Percentiles rank a stretch among this genome's conserved stretches.
phyloP scores from a whole-genome alignment of 1,140 invertebrate genomes.

The Sinella curviseta region DNA sequence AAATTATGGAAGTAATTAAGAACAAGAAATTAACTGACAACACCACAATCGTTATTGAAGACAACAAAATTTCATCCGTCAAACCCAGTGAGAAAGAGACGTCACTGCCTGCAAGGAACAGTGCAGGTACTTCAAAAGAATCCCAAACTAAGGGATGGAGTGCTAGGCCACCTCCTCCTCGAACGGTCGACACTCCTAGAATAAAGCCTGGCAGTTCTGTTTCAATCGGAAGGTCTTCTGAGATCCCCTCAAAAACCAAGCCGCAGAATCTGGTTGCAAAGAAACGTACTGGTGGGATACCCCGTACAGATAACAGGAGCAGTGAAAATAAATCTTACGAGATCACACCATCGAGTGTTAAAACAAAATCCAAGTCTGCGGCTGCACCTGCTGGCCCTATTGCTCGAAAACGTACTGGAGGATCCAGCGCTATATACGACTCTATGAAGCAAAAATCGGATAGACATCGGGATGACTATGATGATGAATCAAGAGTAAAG shows the following conservation, averaged over 20 bases:
- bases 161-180: not conserved
- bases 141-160: not conserved
- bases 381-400: not conserved
- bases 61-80: not conserved
- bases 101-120: not conserved
- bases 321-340: not conserved
- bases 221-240: too few species aligned
- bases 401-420: not conserved
- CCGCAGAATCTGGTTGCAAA: not conserved
- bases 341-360: not conserved
- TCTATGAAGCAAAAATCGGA: not conserved
- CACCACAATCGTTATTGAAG: constrained; percentile 9
- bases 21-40: not conserved
- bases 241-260: too few species aligned
- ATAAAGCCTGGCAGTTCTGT: too few species aligned
- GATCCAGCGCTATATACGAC: not conserved
- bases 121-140: not conserved
- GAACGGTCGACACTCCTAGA: not conserved
- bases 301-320: not conserved
- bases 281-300: not conserved
- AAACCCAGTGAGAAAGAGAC: not conserved
- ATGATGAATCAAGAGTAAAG: not conserved
- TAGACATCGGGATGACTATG: not conserved
- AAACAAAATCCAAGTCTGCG: not conserved
- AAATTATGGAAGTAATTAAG: not conserved